Evolutionary conservation across 1,140 invertebrate genomes (phyloP).

Genomic region (Phymorhynchus buccinoides): DNA sequence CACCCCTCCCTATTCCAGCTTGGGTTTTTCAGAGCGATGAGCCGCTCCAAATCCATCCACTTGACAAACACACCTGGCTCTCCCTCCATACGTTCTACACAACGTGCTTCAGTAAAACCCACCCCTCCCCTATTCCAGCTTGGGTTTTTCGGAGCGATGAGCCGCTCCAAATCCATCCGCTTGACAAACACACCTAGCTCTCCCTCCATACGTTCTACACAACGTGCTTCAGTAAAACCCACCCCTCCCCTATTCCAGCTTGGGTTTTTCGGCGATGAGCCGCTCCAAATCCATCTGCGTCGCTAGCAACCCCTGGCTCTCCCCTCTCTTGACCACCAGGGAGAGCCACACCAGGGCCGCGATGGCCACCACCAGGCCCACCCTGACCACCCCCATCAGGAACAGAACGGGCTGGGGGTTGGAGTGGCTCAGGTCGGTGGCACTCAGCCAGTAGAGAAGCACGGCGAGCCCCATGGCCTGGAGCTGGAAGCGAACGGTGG

Average conservation of each 20-base stretch:
- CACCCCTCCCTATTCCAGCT: not conserved
- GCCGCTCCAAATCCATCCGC: no score
- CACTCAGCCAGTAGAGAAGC: constrained; percentile 20
- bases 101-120: no score
- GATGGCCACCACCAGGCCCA: constrained; percentile 13
- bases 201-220: no score
- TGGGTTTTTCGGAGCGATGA: no score
- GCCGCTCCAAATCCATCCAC: not conserved
- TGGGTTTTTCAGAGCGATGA: not conserved
- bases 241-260: not conserved
- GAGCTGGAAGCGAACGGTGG: not conserved
- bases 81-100: no score
- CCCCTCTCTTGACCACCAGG: constrained; percentile 25
- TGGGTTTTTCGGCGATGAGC: not conserved
- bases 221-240: no score
- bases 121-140: no score
- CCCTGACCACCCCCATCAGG: constrained; percentile 7
- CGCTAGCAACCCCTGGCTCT: constrained; percentile 17
- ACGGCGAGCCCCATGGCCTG: constrained; percentile 20
- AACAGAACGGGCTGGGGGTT: constrained; percentile 22
- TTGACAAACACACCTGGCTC: not conserved
- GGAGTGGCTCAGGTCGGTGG: not conserved
- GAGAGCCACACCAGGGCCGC: constrained; percentile 33
- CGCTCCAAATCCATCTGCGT: constrained; percentile 1
- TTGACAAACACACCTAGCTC: no score